Evolutionary conservation across 1,140 invertebrate genomes (phyloP).

Genomic region (Cydia splendana): DNA sequence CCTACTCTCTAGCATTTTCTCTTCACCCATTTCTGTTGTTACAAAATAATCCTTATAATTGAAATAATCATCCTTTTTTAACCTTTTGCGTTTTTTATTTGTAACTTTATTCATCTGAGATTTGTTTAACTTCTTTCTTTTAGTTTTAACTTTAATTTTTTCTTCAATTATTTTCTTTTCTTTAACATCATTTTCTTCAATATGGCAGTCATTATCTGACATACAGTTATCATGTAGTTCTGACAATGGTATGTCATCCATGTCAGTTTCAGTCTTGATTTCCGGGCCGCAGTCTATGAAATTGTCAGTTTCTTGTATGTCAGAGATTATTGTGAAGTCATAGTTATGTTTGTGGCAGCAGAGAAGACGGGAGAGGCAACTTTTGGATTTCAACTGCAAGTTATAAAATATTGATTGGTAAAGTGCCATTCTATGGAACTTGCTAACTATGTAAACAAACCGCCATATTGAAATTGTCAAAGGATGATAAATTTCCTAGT

Average conservation of each 20-base stretch:
- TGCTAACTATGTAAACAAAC: too few species aligned
- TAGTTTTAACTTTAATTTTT: conserved; percentile 30
- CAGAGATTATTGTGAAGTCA: not conserved
- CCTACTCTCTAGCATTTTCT: conserved; percentile 43
- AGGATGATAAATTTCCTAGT: too few species aligned
- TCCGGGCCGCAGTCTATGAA: conserved; percentile 56
- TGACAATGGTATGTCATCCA: conserved; percentile 54
- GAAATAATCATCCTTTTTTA: not conserved
- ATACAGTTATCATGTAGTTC: conserved; percentile 43
- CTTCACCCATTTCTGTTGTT: conserved; percentile 39
- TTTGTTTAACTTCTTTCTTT: conserved; percentile 35
- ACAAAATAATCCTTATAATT: conserved; percentile 42
- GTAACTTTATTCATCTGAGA: not conserved
- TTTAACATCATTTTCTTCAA: conserved; percentile 25
- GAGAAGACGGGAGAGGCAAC: conserved; percentile 2
- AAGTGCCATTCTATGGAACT: too few species aligned
- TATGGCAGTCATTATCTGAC: conserved; percentile 31
- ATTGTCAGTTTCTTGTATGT: conserved; percentile 38
- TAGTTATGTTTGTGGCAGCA: not conserved
- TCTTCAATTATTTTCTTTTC: conserved; percentile 11
- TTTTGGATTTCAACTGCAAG: not conserved
- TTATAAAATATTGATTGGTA: too few species aligned
- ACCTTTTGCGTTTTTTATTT: conserved; percentile 34
- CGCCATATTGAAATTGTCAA: too few species aligned
- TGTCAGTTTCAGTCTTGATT: conserved; percentile 53